A percentile compares a stretch with the other conserved stretches of the same genome.
Evolutionary conservation across 2,888 invertebrate species (phyloP).

Genomic region (Oscheius sp.): DNA sequence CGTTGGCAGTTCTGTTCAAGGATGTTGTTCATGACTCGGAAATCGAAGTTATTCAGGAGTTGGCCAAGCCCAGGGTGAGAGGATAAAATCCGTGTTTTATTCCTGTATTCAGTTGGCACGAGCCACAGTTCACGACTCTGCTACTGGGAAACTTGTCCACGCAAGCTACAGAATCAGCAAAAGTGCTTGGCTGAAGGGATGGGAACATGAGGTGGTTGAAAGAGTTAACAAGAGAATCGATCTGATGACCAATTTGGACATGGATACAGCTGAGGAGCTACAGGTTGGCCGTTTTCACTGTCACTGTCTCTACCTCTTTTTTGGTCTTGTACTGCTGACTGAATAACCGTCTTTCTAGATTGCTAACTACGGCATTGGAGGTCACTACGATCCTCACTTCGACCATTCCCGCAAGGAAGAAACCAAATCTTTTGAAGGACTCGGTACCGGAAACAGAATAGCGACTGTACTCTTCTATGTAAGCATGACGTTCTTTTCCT

Average conservation of each 20-base stretch:
- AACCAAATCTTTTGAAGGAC: constrained; percentile 75
- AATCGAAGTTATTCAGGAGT: constrained; percentile 85
- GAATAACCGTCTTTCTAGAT: constrained; percentile 77
- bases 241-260: constrained; percentile 87
- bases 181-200: constrained; percentile 87
- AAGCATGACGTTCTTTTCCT: constrained; percentile 76
- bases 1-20: constrained; percentile 72
- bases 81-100: neutral
- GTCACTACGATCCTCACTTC: constrained; percentile 97
- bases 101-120: constrained; percentile 61
- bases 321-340: neutral
- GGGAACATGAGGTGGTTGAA: constrained; percentile 83
- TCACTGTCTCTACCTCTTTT: no score
- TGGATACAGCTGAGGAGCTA: constrained; percentile 91
- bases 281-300: constrained; percentile 77
- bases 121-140: constrained; percentile 72
- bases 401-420: constrained; percentile 79
- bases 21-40: constrained; percentile 88
- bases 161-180: constrained; percentile 83
- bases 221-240: constrained; percentile 84
- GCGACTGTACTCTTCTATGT: constrained; percentile 96
- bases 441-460: constrained; percentile 89
- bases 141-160: constrained; percentile 84
- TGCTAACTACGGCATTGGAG: constrained; percentile 79
- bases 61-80: constrained; percentile 83